Base-by-base conservation (phyloP, 30 jellyfish, hydroid and myxozoan species). In the Aurelia sp. region DNA sequence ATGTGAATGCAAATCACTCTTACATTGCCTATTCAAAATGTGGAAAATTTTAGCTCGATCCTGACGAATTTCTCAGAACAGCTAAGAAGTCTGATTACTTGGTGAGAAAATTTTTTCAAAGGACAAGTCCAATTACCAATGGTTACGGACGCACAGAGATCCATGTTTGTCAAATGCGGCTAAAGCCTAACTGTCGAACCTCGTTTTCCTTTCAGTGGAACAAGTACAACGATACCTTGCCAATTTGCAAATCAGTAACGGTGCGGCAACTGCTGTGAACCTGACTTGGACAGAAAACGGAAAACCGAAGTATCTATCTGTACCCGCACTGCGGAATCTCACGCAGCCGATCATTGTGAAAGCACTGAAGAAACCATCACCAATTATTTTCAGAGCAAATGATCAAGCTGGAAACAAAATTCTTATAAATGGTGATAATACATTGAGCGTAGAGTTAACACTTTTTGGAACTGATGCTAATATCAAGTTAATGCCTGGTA, bases 201-300 rank as follows among this genome's bases (percentile, higher is more conserved):
- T 13, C 55, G 3, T 0, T 44, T 44, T 6, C 8, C 55, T 44
- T 44, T 44, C 15, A 41, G 84, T 52, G 13, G 19, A 44, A 51
- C 23, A 64, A 21, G 33, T 21, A 21, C 31, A 64, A 44, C 74
- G 41, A 35, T 76, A 21, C 50, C 37, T 51, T 8, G 73, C 73
- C n/a, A 76, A 76, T 23, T 62, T 76, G 33, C 73, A 76, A 62
- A 76, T 76, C n/a, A 76, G 40, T 74, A 76, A 76, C 76, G 52
- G 19, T 59, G 76, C 37, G 13, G 58, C 13, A n/a, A 44, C 44
- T 22, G 66, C 30, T 33, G 65, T 76, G 15, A 47, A 61, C 20
- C n/a, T 76, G 11, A 51, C 37, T 8, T 76, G 76, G 86, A 57
- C 7, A 48, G 41, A 76, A 18, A 55, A 76, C 13, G 86, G 86